phyloP scores from a whole-genome alignment of 1,140 invertebrate species.

The Riptortus pedestris region DNA sequence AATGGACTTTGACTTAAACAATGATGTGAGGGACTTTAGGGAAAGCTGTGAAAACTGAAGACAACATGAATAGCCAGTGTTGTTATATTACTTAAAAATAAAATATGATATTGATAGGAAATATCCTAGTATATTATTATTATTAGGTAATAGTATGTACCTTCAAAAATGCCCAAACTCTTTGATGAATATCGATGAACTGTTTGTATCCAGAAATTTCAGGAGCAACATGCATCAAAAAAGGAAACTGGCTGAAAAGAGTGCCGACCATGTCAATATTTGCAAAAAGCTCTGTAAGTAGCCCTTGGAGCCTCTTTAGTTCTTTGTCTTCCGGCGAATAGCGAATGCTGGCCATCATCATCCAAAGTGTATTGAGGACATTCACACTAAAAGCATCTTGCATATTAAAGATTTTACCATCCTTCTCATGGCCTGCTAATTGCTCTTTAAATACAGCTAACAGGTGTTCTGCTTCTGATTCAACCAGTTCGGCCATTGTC shows the following conservation, averaged over 20 bases:
- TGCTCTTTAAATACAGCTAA: slow-evolving; percentile 44
- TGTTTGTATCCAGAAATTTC: slow-evolving; percentile 62
- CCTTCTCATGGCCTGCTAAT: slow-evolving; percentile 28
- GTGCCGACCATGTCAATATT: slow-evolving; percentile 67
- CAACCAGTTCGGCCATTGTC: slow-evolving; percentile 58
- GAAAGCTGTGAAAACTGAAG: too few relatives aligned
- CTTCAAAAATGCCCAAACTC: slow-evolving; percentile 57
- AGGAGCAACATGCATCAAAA: slow-evolving; percentile 60
- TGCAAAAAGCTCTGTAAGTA: slow-evolving; percentile 56
- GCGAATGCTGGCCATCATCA: slow-evolving; percentile 68
- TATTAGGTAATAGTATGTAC: too few relatives aligned
- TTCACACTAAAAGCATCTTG: slow-evolving; percentile 56
- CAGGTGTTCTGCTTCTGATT: slow-evolving; percentile 53
- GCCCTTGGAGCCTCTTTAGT: slow-evolving; percentile 52
- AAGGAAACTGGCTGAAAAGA: slow-evolving; percentile 65
- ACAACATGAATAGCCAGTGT: too few relatives aligned
- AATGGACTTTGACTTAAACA: too few relatives aligned
- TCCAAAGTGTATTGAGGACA: slow-evolving; percentile 76
- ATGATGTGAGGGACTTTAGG: too few relatives aligned
- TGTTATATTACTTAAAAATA: too few relatives aligned
- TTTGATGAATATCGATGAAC: slow-evolving; percentile 55
- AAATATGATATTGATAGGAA: too few relatives aligned
- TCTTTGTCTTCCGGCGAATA: slow-evolving; percentile 49
- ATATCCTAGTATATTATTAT: too few relatives aligned
- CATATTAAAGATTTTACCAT: neutral